Evolutionary conservation across 37 sponge, comb jelly and placozoan genomes (phyloP).

Genomic region (Ephydatia muelleri): DNA sequence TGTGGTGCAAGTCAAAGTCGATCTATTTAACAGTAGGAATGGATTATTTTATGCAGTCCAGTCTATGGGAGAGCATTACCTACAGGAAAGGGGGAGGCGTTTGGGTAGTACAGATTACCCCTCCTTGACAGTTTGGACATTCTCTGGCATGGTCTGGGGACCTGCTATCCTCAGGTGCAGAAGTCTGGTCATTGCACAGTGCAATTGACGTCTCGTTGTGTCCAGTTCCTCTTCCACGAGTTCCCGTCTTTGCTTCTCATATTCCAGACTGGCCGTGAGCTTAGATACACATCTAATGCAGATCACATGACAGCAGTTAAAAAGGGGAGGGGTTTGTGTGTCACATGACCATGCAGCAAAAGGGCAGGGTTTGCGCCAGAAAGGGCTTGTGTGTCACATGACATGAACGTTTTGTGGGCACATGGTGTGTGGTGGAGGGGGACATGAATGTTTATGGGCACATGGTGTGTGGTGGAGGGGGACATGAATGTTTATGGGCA

Average conservation of each 20-base stretch:
- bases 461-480: no score
- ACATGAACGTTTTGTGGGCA: no score
- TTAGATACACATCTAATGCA: conserved; percentile 27
- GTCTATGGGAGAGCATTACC: no score
- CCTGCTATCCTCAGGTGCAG: background rate
- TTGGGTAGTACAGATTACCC: background rate
- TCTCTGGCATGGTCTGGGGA: background rate
- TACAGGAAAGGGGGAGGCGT: background rate
- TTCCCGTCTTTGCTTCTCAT: conserved; percentile 67
- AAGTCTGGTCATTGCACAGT: conserved; percentile 11
- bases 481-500: no score
- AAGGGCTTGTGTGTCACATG: no score
- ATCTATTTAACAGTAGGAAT: no score
- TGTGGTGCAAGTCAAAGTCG: no score
- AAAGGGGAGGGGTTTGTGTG: background rate
- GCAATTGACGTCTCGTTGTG: conserved; percentile 42
- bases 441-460: no score
- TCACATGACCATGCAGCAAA: background rate
- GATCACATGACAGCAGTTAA: background rate
- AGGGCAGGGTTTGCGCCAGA: no score
- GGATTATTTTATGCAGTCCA: no score
- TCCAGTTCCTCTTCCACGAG: conserved; percentile 63
- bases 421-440: no score
- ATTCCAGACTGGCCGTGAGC: conserved; percentile 31
- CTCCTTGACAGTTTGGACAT: background rate